Base-by-base conservation (phyloP, 2,888 invertebrate species). In the Spialia ferax region DNA sequence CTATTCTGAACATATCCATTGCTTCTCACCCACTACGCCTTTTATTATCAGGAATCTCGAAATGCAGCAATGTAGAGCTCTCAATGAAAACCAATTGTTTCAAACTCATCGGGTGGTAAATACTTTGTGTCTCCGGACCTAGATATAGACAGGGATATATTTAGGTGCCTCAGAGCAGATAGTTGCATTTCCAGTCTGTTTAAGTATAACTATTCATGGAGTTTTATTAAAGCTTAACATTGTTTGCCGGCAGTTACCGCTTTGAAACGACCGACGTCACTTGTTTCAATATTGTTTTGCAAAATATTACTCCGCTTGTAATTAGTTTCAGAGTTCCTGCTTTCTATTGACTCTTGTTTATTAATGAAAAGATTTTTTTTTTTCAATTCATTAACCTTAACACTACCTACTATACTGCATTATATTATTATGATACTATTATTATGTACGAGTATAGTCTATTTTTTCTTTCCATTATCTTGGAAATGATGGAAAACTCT, bases 141-240 rank as follows among this genome's bases (percentile, higher is more conserved):
- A 89, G 48, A 66, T 90, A 89, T 84, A 86, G 83, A 85, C 80
- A 79, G 79, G 85, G 87, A 85, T 91, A 89, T 89, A 85, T 85
- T 83, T 89, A 86, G 87, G 84, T 84, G 85, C 82, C 84, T 85
- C 83, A 81, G 84, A 89, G 79, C 86, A 90, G 89, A 91, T 91
- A 91, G 91, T 89, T 90, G 90, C 89, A 91, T 92, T 91, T 88
- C 87, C 85, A 87, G 85, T 87, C 81, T 83, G 83, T 80, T 86
- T 87, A 83, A 78, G 77, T 81, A 80, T 87, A 87, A 86, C 83
- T 87, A 86, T 87, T 89, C 83, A 79, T 77, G 77, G 79, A 84
- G 84, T 89, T 89, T 88, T 87, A 89, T 85, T 89, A 87, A 86
- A 86, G 83, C 84, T 84, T 82, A 83, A 86, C 87, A 84, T 82